These are phyloP conservation scores for Microcebus ravelobensis DNA, from an alignment of 2,113 vertebrate genomes.

Conservation along the genomic window DNA sequence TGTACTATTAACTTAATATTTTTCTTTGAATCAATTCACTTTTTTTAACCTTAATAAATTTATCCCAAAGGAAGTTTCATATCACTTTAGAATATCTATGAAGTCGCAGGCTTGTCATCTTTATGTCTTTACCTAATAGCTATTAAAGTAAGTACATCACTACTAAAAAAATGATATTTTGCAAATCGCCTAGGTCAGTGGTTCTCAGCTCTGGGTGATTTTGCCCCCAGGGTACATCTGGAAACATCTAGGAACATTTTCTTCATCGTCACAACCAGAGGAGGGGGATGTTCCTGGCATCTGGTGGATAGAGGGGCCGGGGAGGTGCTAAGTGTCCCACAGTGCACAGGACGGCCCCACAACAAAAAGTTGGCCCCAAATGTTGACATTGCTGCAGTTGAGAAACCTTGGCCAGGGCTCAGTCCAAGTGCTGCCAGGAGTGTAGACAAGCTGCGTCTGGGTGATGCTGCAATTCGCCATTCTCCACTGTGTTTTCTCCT, in stretches of 20 bases:
- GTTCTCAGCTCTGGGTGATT: not conserved
- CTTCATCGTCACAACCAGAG: not conserved
- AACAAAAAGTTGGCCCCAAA: no score
- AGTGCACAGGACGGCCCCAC: not conserved
- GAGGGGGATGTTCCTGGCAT: not conserved
- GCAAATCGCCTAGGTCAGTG: not conserved
- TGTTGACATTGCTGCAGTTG: no score
- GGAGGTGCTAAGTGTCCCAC: not conserved
- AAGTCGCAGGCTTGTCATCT: not conserved
- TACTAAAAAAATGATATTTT: not conserved
- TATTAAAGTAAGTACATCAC: not conserved
- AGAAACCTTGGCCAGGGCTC: not conserved
- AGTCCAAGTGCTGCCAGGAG: fast-evolving
- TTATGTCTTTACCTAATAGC: not conserved
- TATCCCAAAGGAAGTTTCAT: not conserved
- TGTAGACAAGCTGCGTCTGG: not conserved
- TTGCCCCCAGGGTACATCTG: not conserved
- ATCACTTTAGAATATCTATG: not conserved
- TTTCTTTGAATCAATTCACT: not conserved
- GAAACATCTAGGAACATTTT: not conserved
- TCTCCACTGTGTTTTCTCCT: not conserved
- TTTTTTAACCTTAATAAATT: not conserved
- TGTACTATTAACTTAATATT: not conserved
- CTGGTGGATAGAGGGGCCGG: not conserved
- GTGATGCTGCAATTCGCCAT: fast-evolving